Base-by-base conservation (phyloP, 2,888 invertebrate genomes). In the Epirrhoe alternata region DNA sequence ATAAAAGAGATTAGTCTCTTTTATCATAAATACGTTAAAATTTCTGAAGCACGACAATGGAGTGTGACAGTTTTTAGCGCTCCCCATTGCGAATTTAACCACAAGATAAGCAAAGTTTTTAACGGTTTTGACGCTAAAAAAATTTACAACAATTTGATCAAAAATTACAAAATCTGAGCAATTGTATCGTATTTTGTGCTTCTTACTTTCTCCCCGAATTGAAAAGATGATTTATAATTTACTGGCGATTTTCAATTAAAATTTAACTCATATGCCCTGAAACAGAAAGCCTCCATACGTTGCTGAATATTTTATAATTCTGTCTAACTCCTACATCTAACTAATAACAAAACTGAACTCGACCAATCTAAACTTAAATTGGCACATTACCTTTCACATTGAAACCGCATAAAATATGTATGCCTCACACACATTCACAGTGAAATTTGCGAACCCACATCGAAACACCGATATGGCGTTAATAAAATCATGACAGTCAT, bases 401-500 rank as follows among this genome's bases (percentile, higher is more conserved):
- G 82, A 86, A 85, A 83, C 80, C 78, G 71, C 73, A 76, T 88
- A 78, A 88, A 88, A 86, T 83, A 88, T 87, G 82, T 75, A 87
- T 76, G 80, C 73, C 69, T 72, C 38, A 42, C 79, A 74, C 76
- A 82, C 76, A 78, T 83, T 78, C 79, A 75, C 77, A 80, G 76
- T 68, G 77, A 85, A 85, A 87, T 83, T 82, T 83, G 81, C 83
- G 78, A 81, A 74, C 77, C 81, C 82, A 79, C 83, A 77, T 75
- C 77, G 77, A 80, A 84, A 83, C 84, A 83, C 85, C 82, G 84
- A 88, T 90, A 87, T 86, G 85, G 84, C 84, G 86, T 88, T 92
- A 92, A 91, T 92, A 91, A 92, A 92, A 91, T 92, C 90, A 90
- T 81, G 90, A 86, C 91, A 90, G 86, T 92, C 88, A 88, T 89